These are phyloP conservation scores for Monopterus albus DNA, from an alignment of 2,113 vertebrate species.

Conservation along the genomic window DNA sequence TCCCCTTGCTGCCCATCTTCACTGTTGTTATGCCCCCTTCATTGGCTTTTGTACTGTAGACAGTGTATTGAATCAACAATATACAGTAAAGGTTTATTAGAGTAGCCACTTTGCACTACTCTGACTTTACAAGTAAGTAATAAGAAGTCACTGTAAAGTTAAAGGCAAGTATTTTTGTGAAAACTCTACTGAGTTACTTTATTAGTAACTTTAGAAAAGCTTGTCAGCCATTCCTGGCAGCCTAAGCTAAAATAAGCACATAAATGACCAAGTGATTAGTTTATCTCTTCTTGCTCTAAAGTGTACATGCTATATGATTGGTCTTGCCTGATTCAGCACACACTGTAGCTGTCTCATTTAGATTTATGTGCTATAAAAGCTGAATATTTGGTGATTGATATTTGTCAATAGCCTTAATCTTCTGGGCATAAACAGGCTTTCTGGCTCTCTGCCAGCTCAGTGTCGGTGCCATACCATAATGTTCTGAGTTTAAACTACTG, in stretches of 20 bases:
- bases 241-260: background rate
- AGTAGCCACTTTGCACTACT: background rate
- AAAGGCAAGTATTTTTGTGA: background rate
- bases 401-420: background rate
- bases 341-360: too few relatives aligned
- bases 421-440: background rate
- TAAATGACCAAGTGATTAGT: conserved; percentile 1
- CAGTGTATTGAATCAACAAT: background rate
- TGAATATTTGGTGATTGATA: background rate
- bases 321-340: background rate
- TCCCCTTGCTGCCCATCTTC: background rate
- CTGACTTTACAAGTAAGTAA: background rate
- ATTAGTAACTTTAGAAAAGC: conserved; percentile 2
- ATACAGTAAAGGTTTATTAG: background rate
- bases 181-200: background rate
- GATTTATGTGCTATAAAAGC: too few relatives aligned
- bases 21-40: background rate
- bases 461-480: background rate
- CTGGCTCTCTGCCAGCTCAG: background rate
- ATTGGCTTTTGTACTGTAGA: background rate
- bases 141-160: background rate
- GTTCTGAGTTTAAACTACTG: background rate
- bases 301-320: background rate
- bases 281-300: background rate
- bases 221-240: conserved; percentile 8